These are phyloP conservation scores for Stenoptilia bipunctidactyla DNA, from an alignment of 2,888 invertebrate genomes.

Conservation along the genomic window DNA sequence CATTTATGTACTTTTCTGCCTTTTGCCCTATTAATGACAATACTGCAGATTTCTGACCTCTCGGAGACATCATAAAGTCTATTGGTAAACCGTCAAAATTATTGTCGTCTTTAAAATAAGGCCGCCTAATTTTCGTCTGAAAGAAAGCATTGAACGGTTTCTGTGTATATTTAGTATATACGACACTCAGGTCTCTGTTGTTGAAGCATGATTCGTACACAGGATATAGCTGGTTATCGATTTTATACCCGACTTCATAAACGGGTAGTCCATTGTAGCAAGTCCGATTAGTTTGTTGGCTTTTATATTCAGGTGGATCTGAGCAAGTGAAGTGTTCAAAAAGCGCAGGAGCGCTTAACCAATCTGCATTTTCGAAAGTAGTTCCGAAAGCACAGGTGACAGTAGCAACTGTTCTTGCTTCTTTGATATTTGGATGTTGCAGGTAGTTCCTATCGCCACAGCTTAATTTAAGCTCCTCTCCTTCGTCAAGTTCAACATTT, in stretches of 20 bases:
- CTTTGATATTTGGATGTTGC: slow-evolving; percentile 30
- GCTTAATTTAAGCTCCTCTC: slow-evolving; percentile 40
- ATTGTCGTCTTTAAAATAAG: slow-evolving; percentile 31
- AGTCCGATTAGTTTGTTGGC: slow-evolving; percentile 32
- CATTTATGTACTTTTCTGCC: slow-evolving; percentile 47
- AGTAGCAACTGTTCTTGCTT: slow-evolving; percentile 24
- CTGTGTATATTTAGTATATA: slow-evolving; percentile 53
- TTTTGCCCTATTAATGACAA: slow-evolving; percentile 30
- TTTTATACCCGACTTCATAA: slow-evolving; percentile 48
- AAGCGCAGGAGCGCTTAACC: slow-evolving; percentile 31
- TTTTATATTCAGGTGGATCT: slow-evolving; percentile 31
- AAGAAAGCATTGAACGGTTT: slow-evolving; percentile 49
- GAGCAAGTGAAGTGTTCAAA: slow-evolving; percentile 37
- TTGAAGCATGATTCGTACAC: slow-evolving; percentile 54
- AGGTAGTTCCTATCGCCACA: slow-evolving; percentile 35
- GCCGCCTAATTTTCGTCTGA: slow-evolving; percentile 36
- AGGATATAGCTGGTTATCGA: slow-evolving; percentile 35
- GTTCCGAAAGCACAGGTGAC: slow-evolving; percentile 38
- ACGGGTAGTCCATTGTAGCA: slow-evolving; percentile 37
- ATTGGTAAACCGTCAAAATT: slow-evolving; percentile 34
- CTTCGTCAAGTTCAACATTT: slow-evolving; percentile 33
- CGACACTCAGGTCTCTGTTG: slow-evolving; percentile 25
- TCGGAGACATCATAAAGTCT: slow-evolving; percentile 37
- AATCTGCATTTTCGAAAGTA: slow-evolving; percentile 38
- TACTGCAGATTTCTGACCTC: slow-evolving; percentile 35